These are phyloP conservation scores for Periplaneta americana DNA, from an alignment of 1,140 invertebrate species.

Conservation along the genomic window DNA sequence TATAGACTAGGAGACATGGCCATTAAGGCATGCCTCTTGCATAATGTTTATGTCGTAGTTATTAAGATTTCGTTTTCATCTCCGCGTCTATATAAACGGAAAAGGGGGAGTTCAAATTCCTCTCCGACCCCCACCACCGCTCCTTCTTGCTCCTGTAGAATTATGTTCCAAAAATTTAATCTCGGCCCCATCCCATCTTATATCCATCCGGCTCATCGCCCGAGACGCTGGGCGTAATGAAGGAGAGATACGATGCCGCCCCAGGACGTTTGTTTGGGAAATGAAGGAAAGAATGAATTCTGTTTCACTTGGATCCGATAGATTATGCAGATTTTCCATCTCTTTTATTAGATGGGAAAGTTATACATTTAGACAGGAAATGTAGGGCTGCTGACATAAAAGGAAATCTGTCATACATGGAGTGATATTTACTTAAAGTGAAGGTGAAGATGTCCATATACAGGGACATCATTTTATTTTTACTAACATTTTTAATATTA, in stretches of 20 bases:
- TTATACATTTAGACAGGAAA: not conserved
- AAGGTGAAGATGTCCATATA: too few species aligned
- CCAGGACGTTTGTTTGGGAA: not conserved
- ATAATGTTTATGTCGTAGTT: conserved; percentile 16
- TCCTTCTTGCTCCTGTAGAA: conserved; percentile 1
- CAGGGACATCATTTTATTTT: too few species aligned
- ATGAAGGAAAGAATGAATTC: not conserved
- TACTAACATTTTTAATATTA: too few species aligned
- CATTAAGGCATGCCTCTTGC: not conserved
- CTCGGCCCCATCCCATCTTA: conserved; percentile 10
- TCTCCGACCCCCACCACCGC: not conserved
- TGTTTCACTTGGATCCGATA: not conserved
- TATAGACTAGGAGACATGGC: not conserved
- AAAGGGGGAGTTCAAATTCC: not conserved
- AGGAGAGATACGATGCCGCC: not conserved
- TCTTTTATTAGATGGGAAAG: not conserved
- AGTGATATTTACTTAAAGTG: too few species aligned
- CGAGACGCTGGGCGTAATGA: not conserved
- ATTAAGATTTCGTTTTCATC: conserved; percentile 15
- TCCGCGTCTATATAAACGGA: conserved; percentile 8
- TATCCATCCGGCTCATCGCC: not conserved
- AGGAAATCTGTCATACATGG: too few species aligned
- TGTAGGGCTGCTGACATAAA: too few species aligned
- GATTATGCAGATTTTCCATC: not conserved
- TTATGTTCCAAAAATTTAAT: conserved; percentile 17